Conservation (phyloP, 2,888 invertebrate species). For the Phortica okadai region DNA sequence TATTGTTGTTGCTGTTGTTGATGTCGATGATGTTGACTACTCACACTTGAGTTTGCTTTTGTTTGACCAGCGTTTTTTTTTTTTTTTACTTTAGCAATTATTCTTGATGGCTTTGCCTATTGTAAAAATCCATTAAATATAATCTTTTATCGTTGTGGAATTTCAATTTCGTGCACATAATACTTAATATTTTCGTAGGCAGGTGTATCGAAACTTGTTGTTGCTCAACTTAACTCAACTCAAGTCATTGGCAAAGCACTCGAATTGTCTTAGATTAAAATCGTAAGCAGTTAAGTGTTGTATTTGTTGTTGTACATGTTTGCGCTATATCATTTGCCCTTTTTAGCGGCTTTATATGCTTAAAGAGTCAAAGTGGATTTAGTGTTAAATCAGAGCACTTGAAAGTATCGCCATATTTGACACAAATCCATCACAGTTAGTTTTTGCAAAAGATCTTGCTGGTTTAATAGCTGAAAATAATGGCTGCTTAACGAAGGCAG, state of each 20-base stretch:
- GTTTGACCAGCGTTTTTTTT: slow-evolving; percentile 4
- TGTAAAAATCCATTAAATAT: slow-evolving; percentile 29
- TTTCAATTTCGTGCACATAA: slow-evolving; percentile 58
- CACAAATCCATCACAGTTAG: too few species aligned
- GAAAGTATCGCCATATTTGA: too few species aligned
- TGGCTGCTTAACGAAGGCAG: too few species aligned
- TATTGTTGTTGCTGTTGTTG: not conserved
- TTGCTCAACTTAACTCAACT: not conserved
- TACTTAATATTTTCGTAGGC: slow-evolving; percentile 28
- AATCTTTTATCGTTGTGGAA: slow-evolving; percentile 39
- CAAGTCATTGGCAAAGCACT: not conserved
- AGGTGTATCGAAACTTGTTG: slow-evolving; percentile 2
- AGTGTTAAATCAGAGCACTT: too few species aligned
- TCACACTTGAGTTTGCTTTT: slow-evolving; percentile 12
- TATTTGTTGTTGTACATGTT: not conserved
- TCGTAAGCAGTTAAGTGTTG: slow-evolving; percentile 19
- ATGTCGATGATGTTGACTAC: not conserved
- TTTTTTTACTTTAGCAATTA: slow-evolving; percentile 6
- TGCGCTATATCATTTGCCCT: not conserved
- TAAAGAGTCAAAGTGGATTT: too few species aligned
- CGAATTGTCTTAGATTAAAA: slow-evolving; percentile 17
- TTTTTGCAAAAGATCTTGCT: too few species aligned
- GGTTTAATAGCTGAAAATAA: too few species aligned
- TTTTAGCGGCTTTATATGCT: not conserved
- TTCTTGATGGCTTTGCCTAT: slow-evolving; percentile 18